Evolutionary conservation across 2,797 vertebrate genomes (phyloP), one percentile per base, ranked within the genome.

Genomic region (Hirundo rustica): DNA sequence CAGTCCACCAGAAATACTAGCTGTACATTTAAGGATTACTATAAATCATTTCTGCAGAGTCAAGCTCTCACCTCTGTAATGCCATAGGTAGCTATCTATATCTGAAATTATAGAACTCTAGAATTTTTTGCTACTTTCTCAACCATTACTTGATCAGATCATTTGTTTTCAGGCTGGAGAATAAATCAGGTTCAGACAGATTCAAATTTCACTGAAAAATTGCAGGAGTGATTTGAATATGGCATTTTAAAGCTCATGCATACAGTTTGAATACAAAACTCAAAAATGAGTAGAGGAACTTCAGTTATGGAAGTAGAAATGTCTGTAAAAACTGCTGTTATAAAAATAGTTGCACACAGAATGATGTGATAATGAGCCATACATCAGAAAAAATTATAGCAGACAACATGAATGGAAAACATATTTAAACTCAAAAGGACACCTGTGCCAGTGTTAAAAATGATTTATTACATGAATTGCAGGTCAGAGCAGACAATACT

Each of bases 391-490:
- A 96, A 95, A 96, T 32, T 85, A 91, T 47, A 96, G 66, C 68
- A 91, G 77, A 93, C 80, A 95, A 89, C 85, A 91, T 73, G 92
- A 95, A 93, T 6, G 3, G 70, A 96, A 97, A 94, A 92, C 77
- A 73, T 85, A 85, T 67, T 97, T 95, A 95, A 90, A 89, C 50
- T 93, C 88, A 95, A 96, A 95, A 95, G 65, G 91, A 97, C 96
- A 97, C 95, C 92, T 94, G 74, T 92, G 88, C 72, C 72, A 93
- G 74, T 30, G 1, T 81, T 95, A 80, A 82, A 95, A 90, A 90
- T 82, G 34, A 96, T 92, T 95, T 94, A 94, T 95, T 93, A 57
- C 57, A 54, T 47, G 55, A 96, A 90, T 77, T 88, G 10, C 85
- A 88, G 85, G 89, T 94, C 84, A 95, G 30, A 92, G 57, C 45